phyloP scores from a whole-genome alignment of 2,797 vertebrate species.

The Botia kubotai region DNA sequence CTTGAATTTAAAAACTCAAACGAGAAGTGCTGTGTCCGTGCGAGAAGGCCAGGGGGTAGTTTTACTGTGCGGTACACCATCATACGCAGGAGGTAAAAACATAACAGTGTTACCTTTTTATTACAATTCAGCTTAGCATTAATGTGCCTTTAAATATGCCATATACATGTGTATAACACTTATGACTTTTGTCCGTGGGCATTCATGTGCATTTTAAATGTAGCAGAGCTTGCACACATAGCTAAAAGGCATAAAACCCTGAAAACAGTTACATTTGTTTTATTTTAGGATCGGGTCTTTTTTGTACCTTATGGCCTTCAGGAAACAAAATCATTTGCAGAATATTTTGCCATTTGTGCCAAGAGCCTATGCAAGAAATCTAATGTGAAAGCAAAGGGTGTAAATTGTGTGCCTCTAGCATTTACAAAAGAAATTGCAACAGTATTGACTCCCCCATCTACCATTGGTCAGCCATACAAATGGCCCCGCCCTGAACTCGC shows the following conservation, averaged over 20 bases:
- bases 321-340: no score
- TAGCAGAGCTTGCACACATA: neutral
- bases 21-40: constrained; percentile 89
- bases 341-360: neutral
- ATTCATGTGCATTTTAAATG: constrained; percentile 5
- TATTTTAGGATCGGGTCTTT: neutral
- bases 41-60: constrained; percentile 96
- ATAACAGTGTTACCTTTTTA: constrained; percentile 1
- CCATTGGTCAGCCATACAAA: neutral
- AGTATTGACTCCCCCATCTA: neutral
- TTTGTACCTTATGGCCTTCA: neutral
- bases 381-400: neutral
- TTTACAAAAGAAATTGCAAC: neutral
- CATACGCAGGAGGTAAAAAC: constrained; percentile 88
- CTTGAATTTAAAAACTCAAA: constrained; percentile 88
- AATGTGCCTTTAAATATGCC: constrained; percentile 3
- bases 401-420: neutral
- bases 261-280: neutral
- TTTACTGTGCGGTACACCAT: constrained; percentile 88
- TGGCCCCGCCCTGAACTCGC: neutral
- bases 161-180: neutral
- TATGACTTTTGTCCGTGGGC: neutral
- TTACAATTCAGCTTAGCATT: neutral
- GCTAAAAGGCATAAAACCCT: neutral
- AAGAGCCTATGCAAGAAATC: neutral